These are phyloP conservation scores for Rallus limicola DNA, from an alignment of 2,113 vertebrate genomes.

Conservation along the genomic window DNA sequence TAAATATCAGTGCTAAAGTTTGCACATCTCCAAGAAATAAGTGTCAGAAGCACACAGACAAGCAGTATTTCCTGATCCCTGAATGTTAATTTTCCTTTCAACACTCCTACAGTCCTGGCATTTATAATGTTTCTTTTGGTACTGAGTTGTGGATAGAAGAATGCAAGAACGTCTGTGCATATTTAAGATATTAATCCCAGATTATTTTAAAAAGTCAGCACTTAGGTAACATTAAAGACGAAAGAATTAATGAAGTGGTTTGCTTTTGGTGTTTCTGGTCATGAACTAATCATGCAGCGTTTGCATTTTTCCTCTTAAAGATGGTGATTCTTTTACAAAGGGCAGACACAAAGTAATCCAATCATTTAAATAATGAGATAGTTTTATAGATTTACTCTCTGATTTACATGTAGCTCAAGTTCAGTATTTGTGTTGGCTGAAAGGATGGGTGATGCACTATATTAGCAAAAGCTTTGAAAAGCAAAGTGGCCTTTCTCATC, in stretches of 20 bases:
- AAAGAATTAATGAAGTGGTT: background rate
- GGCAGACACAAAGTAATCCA: background rate
- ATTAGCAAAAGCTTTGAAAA: background rate
- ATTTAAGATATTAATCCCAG: conserved; percentile 16
- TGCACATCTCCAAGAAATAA: background rate
- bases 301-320: background rate
- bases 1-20: background rate
- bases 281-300: background rate
- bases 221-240: background rate
- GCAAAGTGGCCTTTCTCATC: background rate
- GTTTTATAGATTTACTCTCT: background rate
- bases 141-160: background rate
- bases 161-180: background rate
- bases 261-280: background rate
- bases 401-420: background rate
- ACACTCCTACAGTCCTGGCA: background rate
- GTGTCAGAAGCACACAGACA: background rate
- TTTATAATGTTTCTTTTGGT: conserved; percentile 19
- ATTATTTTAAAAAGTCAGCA: background rate
- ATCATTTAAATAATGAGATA: background rate
- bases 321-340: background rate
- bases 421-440: background rate
- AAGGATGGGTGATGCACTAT: background rate
- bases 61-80: background rate
- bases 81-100: conserved; percentile 19